phyloP scores from a whole-genome alignment of 2,113 vertebrate genomes.

The Scomber scombrus region DNA sequence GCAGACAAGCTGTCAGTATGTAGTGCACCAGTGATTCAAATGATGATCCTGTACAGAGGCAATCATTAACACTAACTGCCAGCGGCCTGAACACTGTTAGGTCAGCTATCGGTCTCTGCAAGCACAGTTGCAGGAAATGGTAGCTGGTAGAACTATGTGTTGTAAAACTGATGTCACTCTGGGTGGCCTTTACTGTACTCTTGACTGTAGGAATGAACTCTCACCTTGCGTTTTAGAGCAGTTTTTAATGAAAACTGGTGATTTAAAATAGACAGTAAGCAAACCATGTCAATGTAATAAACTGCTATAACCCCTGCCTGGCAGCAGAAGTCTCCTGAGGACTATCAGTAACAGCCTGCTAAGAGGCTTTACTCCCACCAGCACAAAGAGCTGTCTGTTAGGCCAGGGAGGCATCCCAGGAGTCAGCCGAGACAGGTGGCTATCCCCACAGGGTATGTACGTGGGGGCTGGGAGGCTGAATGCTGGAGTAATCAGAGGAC shows the following conservation, averaged over 20 bases:
- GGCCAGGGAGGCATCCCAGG: conserved; percentile 63
- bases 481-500: conserved; percentile 66
- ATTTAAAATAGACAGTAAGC: conserved; percentile 14
- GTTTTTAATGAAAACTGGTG: background rate
- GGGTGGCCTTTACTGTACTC: conserved; percentile 7
- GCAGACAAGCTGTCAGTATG: conserved; percentile 47
- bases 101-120: conserved; percentile 39
- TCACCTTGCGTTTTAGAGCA: conserved; percentile 1
- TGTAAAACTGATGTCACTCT: conserved; percentile 38
- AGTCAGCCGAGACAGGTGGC: conserved; percentile 77
- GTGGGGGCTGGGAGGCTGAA: conserved; percentile 69
- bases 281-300: conserved; percentile 3
- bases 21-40: conserved; percentile 36
- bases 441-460: conserved; percentile 75
- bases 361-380: conserved; percentile 65
- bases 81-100: conserved; percentile 40
- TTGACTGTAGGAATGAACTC: background rate
- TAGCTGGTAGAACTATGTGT: background rate
- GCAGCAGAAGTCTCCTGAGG: conserved; percentile 23
- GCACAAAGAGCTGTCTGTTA: conserved; percentile 68
- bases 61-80: conserved; percentile 66
- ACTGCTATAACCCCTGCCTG: conserved; percentile 22
- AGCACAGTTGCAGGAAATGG: background rate
- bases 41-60: conserved; percentile 41
- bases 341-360: conserved; percentile 71